Evolutionary conservation across 2,113 vertebrate genomes (phyloP).

Genomic region (Myotis lucifugus): DNA sequence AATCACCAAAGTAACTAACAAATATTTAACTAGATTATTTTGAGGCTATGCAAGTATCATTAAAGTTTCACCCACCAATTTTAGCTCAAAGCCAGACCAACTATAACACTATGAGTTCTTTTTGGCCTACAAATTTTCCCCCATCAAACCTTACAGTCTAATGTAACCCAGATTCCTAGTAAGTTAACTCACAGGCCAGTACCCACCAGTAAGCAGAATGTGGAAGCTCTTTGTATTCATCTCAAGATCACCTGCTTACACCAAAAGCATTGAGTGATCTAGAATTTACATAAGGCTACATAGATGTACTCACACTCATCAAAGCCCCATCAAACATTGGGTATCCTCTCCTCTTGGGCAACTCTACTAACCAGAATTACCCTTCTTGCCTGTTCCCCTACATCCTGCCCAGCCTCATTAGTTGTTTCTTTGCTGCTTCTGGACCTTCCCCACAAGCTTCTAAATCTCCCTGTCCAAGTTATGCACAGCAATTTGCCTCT

Average conservation of each 20-base stretch:
- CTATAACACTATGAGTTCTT: not conserved
- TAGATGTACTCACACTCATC: not conserved
- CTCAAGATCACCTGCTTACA: not conserved
- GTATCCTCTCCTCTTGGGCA: not conserved
- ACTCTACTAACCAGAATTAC: not conserved
- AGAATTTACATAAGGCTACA: not conserved
- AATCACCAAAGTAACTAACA: not conserved
- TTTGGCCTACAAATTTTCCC: not conserved
- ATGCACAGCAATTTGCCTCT: not conserved
- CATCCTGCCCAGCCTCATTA: not conserved
- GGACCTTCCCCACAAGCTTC: not conserved
- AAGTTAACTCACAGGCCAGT: not conserved
- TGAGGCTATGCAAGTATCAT: not conserved
- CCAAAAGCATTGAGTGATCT: not conserved
- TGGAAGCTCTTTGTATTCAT: not conserved
- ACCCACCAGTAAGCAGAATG: not conserved
- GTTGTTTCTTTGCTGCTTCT: not conserved
- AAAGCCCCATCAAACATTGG: not conserved
- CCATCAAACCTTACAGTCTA: not conserved
- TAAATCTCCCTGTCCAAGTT: not conserved
- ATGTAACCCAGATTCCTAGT: not conserved
- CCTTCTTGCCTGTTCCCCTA: not conserved
- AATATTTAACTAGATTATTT: not conserved
- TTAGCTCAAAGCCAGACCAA: conserved; percentile 20
- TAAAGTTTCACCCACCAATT: not conserved